These are phyloP conservation scores for Manis javanica DNA, from an alignment of 2,797 vertebrate genomes.

Conservation along the genomic window DNA sequence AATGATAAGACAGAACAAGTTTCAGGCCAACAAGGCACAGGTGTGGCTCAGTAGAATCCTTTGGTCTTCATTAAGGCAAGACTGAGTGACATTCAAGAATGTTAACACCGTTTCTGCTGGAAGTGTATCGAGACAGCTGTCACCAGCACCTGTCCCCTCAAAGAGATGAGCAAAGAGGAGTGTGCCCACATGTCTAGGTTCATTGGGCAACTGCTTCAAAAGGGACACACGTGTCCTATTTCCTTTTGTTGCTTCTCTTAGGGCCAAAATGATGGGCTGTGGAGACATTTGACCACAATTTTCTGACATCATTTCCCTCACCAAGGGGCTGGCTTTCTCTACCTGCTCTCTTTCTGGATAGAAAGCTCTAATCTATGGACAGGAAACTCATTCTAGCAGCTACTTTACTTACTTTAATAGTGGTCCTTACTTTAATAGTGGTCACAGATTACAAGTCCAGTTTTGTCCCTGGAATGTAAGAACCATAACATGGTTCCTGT, in stretches of 20 bases:
- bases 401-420: not conserved
- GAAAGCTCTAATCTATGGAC: not conserved
- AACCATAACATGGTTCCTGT: accelerated
- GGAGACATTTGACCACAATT: not conserved
- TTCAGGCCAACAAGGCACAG: not conserved
- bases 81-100: accelerated
- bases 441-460: not conserved
- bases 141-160: not conserved
- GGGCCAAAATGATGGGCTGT: not conserved
- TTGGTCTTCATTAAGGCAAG: not conserved
- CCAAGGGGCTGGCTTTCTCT: not conserved
- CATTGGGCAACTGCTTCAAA: not conserved
- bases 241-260: not conserved
- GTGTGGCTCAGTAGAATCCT: not conserved
- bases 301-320: not conserved
- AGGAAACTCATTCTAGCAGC: not conserved
- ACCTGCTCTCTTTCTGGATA: not conserved
- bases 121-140: not conserved
- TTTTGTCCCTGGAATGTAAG: not conserved
- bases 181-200: not conserved
- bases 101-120: not conserved
- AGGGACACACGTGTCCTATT: not conserved
- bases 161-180: no score
- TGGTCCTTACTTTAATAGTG: not conserved
- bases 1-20: not conserved